Percentiles rank a stretch among this genome's conserved stretches.
These are phyloP conservation scores for Gavialis gangeticus DNA, from an alignment of 2,113 vertebrate genomes.

Conservation along the genomic window DNA sequence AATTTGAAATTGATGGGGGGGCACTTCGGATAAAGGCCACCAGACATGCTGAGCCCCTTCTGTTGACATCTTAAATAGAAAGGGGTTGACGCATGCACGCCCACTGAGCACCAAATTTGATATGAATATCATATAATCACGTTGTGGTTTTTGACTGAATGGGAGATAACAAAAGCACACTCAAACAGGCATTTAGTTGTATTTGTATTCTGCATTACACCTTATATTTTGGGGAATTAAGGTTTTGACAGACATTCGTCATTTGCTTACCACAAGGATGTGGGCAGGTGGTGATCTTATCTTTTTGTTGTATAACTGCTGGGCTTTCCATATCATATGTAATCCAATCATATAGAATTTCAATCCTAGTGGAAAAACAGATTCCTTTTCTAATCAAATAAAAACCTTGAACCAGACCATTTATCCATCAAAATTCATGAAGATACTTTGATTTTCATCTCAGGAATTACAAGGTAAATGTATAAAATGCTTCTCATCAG, in stretches of 20 bases:
- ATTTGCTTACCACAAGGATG: constrained; percentile 36
- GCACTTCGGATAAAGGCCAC: background rate
- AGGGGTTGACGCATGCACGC: background rate
- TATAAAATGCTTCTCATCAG: background rate
- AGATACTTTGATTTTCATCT: background rate
- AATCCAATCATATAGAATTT: background rate
- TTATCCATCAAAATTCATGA: constrained; percentile 14
- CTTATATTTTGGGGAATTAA: constrained; percentile 24
- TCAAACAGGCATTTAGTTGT: background rate
- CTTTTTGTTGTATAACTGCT: constrained; percentile 58
- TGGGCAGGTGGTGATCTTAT: constrained; percentile 71
- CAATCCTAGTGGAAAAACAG: background rate
- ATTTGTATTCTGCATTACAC: background rate
- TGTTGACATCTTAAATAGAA: background rate
- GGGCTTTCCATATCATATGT: background rate
- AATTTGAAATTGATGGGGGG: background rate
- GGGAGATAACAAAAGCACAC: background rate
- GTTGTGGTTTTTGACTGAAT: background rate
- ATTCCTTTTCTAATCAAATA: background rate
- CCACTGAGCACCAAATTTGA: background rate
- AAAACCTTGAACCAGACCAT: background rate
- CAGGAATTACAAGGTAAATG: background rate
- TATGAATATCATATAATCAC: fast-evolving
- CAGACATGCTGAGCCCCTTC: background rate
- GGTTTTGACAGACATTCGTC: constrained; percentile 65